Conservation (phyloP, 1,140 invertebrate genomes). For the Macrobrachium rosenbergii region DNA sequence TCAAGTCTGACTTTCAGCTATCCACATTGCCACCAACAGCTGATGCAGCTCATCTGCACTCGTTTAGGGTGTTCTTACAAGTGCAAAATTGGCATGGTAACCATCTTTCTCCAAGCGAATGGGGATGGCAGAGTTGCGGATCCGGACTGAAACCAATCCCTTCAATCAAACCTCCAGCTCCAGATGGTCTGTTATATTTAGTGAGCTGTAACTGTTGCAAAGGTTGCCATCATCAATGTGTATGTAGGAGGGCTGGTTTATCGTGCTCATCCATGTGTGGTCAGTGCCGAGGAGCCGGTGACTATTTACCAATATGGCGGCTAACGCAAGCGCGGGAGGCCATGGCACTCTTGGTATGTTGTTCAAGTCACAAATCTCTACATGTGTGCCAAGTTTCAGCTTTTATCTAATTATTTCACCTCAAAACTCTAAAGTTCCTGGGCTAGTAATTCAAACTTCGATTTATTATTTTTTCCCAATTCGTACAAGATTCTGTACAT, state of each 20-base stretch:
- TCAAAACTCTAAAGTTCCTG: no score
- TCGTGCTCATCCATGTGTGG: not conserved
- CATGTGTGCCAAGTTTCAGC: no score
- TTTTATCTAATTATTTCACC: no score
- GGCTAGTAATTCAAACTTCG: no score
- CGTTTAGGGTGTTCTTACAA: slow-evolving; percentile 17
- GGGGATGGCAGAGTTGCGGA: not conserved
- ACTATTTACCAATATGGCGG: no score
- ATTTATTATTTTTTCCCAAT: no score
- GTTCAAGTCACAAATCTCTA: no score
- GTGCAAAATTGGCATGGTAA: not conserved
- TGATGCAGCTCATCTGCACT: slow-evolving; percentile 1
- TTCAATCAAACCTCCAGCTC: not conserved
- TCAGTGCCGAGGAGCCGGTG: not conserved
- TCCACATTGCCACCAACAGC: not conserved
- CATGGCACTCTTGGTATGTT: no score
- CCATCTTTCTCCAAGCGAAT: not conserved
- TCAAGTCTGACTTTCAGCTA: not conserved
- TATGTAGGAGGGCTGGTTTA: not conserved
- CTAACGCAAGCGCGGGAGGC: no score
- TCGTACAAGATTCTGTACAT: no score
- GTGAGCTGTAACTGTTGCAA: not conserved
- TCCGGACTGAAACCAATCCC: not conserved
- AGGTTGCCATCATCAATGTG: not conserved
- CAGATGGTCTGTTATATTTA: not conserved